Conservation (phyloP, 2,113 vertebrate species). For the Grallaria varia region DNA sequence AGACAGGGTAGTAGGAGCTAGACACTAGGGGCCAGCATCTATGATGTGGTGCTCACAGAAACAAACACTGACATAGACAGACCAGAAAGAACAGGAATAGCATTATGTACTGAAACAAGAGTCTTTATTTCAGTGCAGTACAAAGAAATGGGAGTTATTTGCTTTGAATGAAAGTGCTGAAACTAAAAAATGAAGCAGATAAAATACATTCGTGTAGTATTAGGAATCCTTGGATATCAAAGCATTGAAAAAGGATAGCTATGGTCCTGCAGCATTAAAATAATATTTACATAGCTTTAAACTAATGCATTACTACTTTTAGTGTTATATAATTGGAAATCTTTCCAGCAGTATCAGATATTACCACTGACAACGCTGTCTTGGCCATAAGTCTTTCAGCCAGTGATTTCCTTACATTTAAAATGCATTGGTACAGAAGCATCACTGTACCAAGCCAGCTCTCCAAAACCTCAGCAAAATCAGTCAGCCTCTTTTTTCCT, state of each 20-base stretch:
- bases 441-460: background rate
- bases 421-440: background rate
- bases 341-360: constrained; percentile 1
- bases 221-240: constrained; percentile 51
- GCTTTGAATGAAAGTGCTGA: constrained; percentile 10
- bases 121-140: constrained; percentile 67
- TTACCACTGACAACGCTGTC: background rate
- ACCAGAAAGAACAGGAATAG: background rate
- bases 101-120: constrained; percentile 45
- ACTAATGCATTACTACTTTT: background rate
- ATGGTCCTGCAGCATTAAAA: constrained; percentile 32
- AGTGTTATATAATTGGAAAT: constrained; percentile 2
- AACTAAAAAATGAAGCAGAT: constrained; percentile 26
- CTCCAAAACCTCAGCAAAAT: background rate
- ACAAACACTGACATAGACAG: background rate
- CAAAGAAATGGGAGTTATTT: constrained; percentile 58
- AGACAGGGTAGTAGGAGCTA: background rate
- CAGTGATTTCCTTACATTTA: background rate
- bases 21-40: background rate
- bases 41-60: background rate
- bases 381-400: background rate
- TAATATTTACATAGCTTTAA: constrained; percentile 39
- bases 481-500: background rate
- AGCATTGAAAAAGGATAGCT: constrained; percentile 26
- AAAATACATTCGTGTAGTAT: constrained; percentile 17